phyloP scores from a whole-genome alignment of 2,113 vertebrate genomes.

The Oreochromis aureus region DNA sequence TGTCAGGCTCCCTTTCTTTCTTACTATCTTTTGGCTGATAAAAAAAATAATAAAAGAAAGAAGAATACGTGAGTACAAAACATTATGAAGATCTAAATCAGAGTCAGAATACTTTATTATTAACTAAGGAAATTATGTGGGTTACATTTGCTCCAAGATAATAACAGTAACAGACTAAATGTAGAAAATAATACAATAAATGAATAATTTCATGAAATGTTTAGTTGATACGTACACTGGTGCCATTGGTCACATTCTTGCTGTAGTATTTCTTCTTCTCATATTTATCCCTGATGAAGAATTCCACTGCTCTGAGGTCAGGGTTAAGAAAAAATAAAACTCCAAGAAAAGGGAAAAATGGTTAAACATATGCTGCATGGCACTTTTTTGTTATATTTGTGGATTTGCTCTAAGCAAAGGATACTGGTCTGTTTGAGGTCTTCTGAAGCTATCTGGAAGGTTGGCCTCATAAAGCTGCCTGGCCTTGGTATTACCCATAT shows the following conservation, averaged over 20 bases:
- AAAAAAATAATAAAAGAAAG: background rate
- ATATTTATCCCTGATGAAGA: constrained; percentile 98
- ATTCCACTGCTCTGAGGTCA: constrained; percentile 86
- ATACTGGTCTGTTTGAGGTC: constrained; percentile 69
- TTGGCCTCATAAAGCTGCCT: constrained; percentile 81
- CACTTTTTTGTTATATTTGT: background rate
- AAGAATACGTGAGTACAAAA: background rate
- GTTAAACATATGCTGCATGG: background rate
- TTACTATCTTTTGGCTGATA: constrained; percentile 79
- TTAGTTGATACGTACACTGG: constrained; percentile 78
- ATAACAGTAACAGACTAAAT: background rate
- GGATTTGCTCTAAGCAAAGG: constrained; percentile 8
- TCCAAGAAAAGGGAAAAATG: background rate
- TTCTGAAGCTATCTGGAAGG: constrained; percentile 83
- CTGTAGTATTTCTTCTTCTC: constrained; percentile 96
- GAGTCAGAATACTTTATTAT: background rate
- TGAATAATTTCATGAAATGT: background rate
- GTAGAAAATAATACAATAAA: background rate
- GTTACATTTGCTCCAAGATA: background rate
- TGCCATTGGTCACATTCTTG: constrained; percentile 83
- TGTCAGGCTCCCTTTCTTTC: constrained; percentile 82
- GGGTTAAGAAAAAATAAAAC: constrained; percentile 24
- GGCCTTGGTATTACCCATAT: constrained; percentile 95
- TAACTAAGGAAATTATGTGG: background rate
- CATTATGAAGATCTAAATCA: background rate